Conservation (phyloP, 2,888 invertebrate species). For the Alloscopus bannaensis region DNA sequence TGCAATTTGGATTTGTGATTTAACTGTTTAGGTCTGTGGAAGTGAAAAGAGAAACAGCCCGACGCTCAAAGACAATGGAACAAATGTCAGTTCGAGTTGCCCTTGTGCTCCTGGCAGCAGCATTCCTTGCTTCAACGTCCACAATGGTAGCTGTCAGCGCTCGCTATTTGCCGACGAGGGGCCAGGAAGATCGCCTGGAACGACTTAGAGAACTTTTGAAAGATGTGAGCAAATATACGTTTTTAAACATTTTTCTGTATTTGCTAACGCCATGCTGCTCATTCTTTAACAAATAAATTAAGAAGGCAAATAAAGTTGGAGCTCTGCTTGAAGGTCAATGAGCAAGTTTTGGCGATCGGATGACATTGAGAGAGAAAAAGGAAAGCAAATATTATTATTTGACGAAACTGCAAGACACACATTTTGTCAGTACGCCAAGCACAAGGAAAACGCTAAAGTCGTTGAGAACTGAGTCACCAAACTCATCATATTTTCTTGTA, state of each 20-base stretch:
- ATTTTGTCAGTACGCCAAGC: too few species aligned
- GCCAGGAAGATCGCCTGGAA: constrained; percentile 75
- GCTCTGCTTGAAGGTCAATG: constrained; percentile 5
- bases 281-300: neutral
- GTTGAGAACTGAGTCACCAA: constrained; percentile 13
- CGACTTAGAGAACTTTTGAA: constrained; percentile 75
- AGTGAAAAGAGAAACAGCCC: neutral
- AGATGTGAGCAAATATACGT: constrained; percentile 76
- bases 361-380: constrained; percentile 38
- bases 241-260: constrained; percentile 9
- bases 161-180: constrained; percentile 75
- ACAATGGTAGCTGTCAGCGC: constrained; percentile 70
- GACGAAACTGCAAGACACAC: too few species aligned
- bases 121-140: constrained; percentile 66
- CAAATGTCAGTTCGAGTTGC: constrained; percentile 62
- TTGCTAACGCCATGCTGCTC: neutral
- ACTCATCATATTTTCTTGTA: constrained; percentile 21
- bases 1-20: neutral
- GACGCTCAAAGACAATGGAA: constrained; percentile 57
- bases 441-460: too few species aligned
- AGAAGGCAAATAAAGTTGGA: constrained; percentile 1
- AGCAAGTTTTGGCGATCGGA: constrained; percentile 10
- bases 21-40: neutral
- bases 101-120: constrained; percentile 63
- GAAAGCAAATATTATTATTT: constrained; percentile 21